Conservation (phyloP, 2,888 invertebrate species). For the Steinernema hermaphroditum region DNA sequence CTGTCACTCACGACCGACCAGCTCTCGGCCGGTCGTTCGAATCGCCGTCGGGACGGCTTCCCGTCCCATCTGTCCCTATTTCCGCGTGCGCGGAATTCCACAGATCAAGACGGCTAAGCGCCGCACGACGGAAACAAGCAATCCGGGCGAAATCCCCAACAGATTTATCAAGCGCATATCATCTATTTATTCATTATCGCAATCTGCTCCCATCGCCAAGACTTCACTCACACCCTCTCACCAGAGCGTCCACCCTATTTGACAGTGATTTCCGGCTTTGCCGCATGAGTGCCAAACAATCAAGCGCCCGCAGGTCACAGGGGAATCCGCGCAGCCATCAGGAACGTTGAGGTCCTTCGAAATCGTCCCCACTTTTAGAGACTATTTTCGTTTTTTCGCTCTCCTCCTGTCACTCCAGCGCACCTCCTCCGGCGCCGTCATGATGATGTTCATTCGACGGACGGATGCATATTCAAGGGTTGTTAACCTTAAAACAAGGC, state of each 20-base stretch:
- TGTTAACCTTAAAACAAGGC: conserved; percentile 23
- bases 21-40: not conserved
- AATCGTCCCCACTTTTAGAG: too few relatives aligned
- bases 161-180: conserved; percentile 13
- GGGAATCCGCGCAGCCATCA: not conserved
- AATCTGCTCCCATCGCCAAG: conserved; percentile 16
- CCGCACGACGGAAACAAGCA: not conserved
- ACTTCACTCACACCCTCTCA: conserved; percentile 15
- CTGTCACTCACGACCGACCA: conserved; percentile 11
- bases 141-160: conserved; percentile 9
- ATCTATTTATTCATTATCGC: conserved; percentile 26
- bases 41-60: not conserved
- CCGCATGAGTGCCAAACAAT: not conserved
- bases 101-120: not conserved
- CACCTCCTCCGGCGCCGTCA: not conserved
- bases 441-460: not conserved
- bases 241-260: not conserved
- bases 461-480: not conserved
- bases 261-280: conserved; percentile 12
- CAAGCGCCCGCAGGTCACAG: not conserved
- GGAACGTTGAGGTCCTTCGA: too few relatives aligned
- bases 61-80: conserved; percentile 14
- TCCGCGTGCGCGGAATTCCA: conserved; percentile 9
- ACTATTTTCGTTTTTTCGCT: not conserved
- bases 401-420: not conserved